Base-by-base conservation (phyloP, 1,140 invertebrate genomes). In the Amphibalanus amphitrite region DNA sequence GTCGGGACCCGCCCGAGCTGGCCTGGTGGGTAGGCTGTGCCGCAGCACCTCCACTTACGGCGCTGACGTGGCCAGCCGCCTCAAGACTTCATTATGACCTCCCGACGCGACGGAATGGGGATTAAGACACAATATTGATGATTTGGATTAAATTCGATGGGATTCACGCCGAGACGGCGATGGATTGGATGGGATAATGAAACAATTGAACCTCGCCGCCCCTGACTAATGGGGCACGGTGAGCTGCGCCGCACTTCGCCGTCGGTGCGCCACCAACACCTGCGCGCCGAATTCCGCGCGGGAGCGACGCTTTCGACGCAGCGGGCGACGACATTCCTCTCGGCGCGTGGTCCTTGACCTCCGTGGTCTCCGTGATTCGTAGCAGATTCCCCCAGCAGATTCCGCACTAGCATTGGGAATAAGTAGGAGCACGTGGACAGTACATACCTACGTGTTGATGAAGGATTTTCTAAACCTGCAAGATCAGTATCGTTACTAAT, bases 121-220 rank as follows among this genome's bases (percentile, higher is more conserved):
- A 59, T 59, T 59, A 59, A 23, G 47, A 59, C 47, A 59, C 47
- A 59, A 59, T 59, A 59, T 59, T 59, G 47, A 59, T 59, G 47
- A 59, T 59, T 59, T 59, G 47, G 47, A 59, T 59, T 59, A 59
- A 59, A 59, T 59, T 59, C 47, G 47, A 59, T 59, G 47, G 47
- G 47, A 59, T 59, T 59, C 47, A 59, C 47, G 47, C 17, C 10
- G 47, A 59, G 47, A 13, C 10, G 10, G 47, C 6, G 47, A 59
- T 59, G 47, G 47, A 59, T 59, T 59, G 47, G 47, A 20, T 20
- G 47, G 17, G 47, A 59, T 59, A 59, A 59, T 59, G 47, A 59
- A 59, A 59, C 47, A 59, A 59, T 59, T 59, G 47, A 59, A 59
- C 47, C 20, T 8, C 23, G 20, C 10, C 10, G 20, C 47, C 1